These are phyloP conservation scores for Rhinella marina DNA, from an alignment of 2,797 vertebrate species.

Conservation along the genomic window DNA sequence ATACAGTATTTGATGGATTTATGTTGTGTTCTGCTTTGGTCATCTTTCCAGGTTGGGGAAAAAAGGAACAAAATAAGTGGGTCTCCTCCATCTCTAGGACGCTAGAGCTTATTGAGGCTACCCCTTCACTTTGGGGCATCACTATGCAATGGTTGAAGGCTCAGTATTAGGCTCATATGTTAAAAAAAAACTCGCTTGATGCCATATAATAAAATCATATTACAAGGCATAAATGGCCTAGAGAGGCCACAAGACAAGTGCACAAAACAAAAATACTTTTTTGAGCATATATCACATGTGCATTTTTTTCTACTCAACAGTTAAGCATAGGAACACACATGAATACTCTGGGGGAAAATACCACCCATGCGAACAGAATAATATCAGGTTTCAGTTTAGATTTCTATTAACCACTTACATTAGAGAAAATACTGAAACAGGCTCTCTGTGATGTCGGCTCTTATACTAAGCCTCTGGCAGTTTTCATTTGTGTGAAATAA, in stretches of 20 bases:
- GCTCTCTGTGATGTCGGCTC: neutral
- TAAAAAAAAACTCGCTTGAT: too few relatives aligned
- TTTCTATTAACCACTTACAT: neutral
- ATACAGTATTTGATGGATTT: too few relatives aligned
- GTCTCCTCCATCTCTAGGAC: too few relatives aligned
- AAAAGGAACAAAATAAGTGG: too few relatives aligned
- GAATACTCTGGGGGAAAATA: neutral
- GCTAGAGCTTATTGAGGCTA: too few relatives aligned
- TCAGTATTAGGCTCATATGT: too few relatives aligned
- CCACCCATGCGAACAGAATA: conserved; percentile 1
- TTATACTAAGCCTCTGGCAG: neutral
- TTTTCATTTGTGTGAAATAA: neutral
- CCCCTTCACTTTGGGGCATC: too few relatives aligned
- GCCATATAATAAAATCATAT: too few relatives aligned
- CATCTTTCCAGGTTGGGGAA: too few relatives aligned
- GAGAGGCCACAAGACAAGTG: neutral
- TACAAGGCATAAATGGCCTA: neutral
- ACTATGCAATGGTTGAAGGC: too few relatives aligned
- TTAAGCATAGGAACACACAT: neutral
- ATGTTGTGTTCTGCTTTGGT: too few relatives aligned
- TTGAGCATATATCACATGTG: neutral
- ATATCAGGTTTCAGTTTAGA: neutral
- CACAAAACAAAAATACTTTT: neutral
- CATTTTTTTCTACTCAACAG: neutral
- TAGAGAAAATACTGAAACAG: neutral